phyloP scores from a whole-genome alignment of 2,113 vertebrate species.

The Sigmodon hispidus region DNA sequence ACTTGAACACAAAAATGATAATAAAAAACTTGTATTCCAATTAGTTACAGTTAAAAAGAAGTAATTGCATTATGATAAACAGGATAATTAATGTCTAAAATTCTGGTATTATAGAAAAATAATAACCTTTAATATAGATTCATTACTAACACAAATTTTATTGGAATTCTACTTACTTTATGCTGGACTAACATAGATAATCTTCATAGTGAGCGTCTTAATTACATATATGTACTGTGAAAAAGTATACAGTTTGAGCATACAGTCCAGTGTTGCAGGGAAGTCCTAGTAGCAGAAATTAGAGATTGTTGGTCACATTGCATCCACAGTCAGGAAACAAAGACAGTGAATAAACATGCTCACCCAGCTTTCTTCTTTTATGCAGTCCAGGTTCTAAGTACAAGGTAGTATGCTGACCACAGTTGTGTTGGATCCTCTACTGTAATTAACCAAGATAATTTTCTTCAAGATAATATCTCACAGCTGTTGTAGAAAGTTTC shows the following conservation, averaged over 20 bases:
- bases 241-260: background rate
- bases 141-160: background rate
- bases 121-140: background rate
- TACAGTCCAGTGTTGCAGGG: background rate
- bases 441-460: background rate
- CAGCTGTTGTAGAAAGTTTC: too few species aligned
- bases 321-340: background rate
- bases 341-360: background rate
- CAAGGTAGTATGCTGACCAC: background rate
- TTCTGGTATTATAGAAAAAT: background rate
- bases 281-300: background rate
- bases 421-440: background rate
- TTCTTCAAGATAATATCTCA: background rate
- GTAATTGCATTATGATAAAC: background rate
- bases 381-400: background rate
- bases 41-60: background rate
- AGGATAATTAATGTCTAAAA: background rate
- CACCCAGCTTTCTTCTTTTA: background rate
- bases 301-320: background rate
- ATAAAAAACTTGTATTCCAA: background rate
- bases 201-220: background rate
- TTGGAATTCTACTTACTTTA: background rate
- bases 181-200: background rate
- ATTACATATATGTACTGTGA: background rate
- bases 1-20: background rate